These are phyloP conservation scores for Invenusta paracnida DNA, from an alignment of 2,888 invertebrate species.

Conservation along the genomic window DNA sequence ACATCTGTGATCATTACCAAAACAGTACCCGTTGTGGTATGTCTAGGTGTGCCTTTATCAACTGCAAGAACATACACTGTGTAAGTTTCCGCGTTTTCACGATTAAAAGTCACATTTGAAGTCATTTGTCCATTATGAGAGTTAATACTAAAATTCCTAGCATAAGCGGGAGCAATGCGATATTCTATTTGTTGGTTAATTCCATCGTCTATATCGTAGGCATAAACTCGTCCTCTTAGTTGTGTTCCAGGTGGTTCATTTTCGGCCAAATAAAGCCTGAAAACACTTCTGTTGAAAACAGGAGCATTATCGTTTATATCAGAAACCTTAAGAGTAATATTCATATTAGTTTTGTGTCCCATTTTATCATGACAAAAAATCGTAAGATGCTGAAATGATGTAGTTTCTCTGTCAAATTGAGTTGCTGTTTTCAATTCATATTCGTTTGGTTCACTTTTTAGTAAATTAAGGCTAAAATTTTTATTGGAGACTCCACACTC, in stretches of 20 bases:
- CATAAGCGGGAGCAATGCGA: constrained; percentile 24
- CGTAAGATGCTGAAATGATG: neutral
- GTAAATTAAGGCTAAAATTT: constrained; percentile 8
- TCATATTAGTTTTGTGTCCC: constrained; percentile 13
- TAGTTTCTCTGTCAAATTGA: constrained; percentile 36
- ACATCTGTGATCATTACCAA: constrained; percentile 20
- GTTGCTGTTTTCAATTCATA: constrained; percentile 34
- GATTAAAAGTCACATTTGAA: constrained; percentile 9
- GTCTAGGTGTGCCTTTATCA: neutral
- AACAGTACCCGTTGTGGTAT: constrained; percentile 31
- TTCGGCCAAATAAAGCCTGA: constrained; percentile 11
- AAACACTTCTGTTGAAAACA: constrained; percentile 27
- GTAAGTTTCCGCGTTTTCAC: constrained; percentile 15
- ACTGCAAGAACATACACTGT: constrained; percentile 32
- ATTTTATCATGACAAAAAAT: constrained; percentile 17
- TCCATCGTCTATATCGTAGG: constrained; percentile 30
- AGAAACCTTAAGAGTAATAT: constrained; percentile 7
- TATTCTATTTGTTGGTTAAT: constrained; percentile 30
- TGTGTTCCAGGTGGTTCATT: constrained; percentile 8
- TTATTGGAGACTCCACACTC: neutral
- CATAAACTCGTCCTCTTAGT: neutral
- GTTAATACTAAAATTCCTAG: constrained; percentile 27
- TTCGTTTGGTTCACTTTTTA: constrained; percentile 26
- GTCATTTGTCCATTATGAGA: constrained; percentile 1
- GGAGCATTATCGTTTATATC: constrained; percentile 38